Evolutionary conservation across 2,113 vertebrate genomes (phyloP), one percentile per base, ranked within the genome.

Genomic region (Chamaea fasciata): DNA sequence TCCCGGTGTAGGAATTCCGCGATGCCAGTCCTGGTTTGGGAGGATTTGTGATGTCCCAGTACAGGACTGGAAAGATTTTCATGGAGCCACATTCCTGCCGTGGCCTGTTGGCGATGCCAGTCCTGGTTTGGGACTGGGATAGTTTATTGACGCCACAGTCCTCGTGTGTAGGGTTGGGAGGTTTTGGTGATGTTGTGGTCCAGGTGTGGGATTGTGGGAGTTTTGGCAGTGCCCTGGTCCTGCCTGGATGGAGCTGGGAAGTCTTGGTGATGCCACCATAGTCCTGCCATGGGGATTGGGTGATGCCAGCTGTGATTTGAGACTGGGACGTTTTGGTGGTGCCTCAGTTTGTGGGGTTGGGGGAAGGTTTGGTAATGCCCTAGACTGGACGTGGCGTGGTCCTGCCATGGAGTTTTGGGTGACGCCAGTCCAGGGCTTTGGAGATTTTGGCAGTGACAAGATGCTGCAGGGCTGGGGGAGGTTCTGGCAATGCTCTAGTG

Each of bases 71-170:
- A 11, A 20, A 2, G 80, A 5, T 55, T 63, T 62, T 21, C 4
- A 4, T 35, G 49, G 27, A 64, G 26, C 9, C 4, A 4, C 3
- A 1, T 16, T 39, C 27, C 6, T 56, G 19, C 26, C 11, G 0
- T 6, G 28, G 42, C 37, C 8, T 42, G 64, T 35, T 41, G 9
- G 4, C n/a, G 21, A 27, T 59, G n/a, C 30, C 44, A 15, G 23
- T 41, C 20, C 21, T 35, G 24, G 7, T 52, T 30, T 81, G 68
- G 64, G 27, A 2, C 47, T 41, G 65, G 28, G 14, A 8, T 15
- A 13, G 24, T 65, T 50, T 4, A 9, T 9, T 13, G 26, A 10
- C 28, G 46, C 30, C 46, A 12, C 53, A 35, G 15, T 20, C 8
- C 2, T 33, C 2, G 0, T 39, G 12, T n/a, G 41, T 16, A 15